Percentiles rank a stretch among this genome's conserved stretches.
phyloP scores from a whole-genome alignment of 64 coral and sea anemone genomes.

The Dendronephthya gigantea region DNA sequence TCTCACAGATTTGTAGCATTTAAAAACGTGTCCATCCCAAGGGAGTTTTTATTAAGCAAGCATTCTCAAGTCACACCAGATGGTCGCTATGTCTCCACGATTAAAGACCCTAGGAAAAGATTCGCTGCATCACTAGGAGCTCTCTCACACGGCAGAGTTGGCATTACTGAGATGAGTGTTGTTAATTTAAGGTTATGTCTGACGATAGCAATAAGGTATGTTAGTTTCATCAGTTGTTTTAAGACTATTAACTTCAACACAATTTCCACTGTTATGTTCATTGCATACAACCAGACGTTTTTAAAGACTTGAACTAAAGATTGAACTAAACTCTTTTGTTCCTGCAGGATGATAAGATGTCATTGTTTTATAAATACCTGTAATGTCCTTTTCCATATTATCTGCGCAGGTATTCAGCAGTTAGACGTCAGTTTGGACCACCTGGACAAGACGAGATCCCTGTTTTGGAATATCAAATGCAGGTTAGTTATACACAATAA shows the following conservation, averaged over 20 bases:
- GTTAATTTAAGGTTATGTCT: constrained; percentile 55
- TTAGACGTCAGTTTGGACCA: constrained; percentile 89
- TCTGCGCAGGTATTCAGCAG: constrained; percentile 76
- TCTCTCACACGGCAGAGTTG: constrained; percentile 73
- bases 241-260: too few relatives aligned
- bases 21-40: constrained; percentile 72
- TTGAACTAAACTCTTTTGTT: too few relatives aligned
- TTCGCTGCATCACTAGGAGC: constrained; percentile 91
- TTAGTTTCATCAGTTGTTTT: too few relatives aligned
- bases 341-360: too few relatives aligned
- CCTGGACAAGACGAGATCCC: constrained; percentile 75
- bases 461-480: constrained; percentile 97
- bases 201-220: constrained; percentile 86
- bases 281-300: too few relatives aligned
- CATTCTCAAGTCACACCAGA: constrained; percentile 76
- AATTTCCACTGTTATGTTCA: too few relatives aligned
- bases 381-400: background rate
- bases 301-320: too few relatives aligned
- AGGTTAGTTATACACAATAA: too few relatives aligned
- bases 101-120: constrained; percentile 90
- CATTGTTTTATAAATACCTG: background rate
- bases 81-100: constrained; percentile 67
- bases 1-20: constrained; percentile 78
- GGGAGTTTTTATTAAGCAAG: constrained; percentile 57
- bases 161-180: constrained; percentile 75